phyloP scores from a whole-genome alignment of 2,797 vertebrate genomes.

The Garrulus glandarius region DNA sequence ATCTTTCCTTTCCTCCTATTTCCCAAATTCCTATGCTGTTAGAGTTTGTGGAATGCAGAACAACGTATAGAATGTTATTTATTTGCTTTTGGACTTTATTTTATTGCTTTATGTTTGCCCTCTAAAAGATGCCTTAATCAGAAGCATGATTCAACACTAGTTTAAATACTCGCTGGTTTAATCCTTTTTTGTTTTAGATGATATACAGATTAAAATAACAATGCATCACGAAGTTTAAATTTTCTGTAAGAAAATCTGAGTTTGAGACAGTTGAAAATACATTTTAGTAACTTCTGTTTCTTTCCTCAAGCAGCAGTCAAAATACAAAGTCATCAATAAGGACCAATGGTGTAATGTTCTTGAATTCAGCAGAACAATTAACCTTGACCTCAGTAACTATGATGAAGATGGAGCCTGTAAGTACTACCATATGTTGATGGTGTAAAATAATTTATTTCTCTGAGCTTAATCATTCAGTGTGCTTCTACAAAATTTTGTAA shows the following conservation, averaged over 20 bases:
- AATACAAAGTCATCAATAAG: slow-evolving; percentile 99
- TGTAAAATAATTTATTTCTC: background rate
- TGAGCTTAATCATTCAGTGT: background rate
- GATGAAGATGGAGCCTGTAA: slow-evolving; percentile 98
- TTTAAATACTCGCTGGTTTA: background rate
- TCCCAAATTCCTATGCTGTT: background rate
- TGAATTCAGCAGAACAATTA: slow-evolving; percentile 99
- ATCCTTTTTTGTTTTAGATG: background rate
- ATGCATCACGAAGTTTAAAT: background rate
- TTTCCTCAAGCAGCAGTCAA: slow-evolving; percentile 88
- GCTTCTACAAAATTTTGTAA: slow-evolving; percentile 8
- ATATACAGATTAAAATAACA: background rate
- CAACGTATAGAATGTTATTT: background rate
- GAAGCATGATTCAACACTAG: background rate
- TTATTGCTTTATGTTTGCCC: background rate
- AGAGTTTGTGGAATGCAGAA: background rate
- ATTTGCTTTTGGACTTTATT: background rate
- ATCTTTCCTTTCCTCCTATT: background rate
- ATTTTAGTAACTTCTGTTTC: slow-evolving; percentile 41
- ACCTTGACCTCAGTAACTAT: slow-evolving; percentile 98
- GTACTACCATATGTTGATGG: slow-evolving; percentile 61
- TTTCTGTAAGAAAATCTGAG: background rate
- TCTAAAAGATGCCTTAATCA: background rate
- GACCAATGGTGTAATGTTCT: slow-evolving; percentile 99
- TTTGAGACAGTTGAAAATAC: background rate